Conservation (phyloP, 2,797 vertebrate genomes). For the Acrocephalus scirpaceus region DNA sequence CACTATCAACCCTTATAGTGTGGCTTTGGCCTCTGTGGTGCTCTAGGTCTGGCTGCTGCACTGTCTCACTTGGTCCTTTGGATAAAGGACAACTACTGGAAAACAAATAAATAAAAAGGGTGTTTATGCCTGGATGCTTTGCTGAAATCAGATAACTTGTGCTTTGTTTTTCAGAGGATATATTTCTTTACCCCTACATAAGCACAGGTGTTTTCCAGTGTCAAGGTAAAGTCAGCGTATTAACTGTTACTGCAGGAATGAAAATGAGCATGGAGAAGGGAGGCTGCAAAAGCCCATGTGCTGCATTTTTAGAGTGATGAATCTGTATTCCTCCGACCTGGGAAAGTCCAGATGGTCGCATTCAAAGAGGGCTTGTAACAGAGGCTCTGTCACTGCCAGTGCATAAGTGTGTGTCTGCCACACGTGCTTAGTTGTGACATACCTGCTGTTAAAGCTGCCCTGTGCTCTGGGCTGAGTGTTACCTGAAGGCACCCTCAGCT, state of each 20-base stretch:
- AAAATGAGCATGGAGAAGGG: background rate
- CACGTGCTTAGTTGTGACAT: background rate
- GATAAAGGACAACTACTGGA: background rate
- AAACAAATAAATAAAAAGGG: background rate
- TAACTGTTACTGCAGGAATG: background rate
- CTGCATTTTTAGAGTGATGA: background rate
- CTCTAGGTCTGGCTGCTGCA: background rate
- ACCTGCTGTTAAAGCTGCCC: background rate
- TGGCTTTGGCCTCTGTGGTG: background rate
- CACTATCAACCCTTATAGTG: accelerated
- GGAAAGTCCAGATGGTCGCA: background rate
- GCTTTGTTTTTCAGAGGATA: background rate
- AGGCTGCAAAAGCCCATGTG: background rate
- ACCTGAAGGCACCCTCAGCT: background rate
- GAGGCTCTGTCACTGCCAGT: background rate
- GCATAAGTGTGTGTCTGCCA: background rate
- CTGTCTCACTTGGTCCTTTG: background rate
- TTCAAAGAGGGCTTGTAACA: background rate
- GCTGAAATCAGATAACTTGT: background rate
- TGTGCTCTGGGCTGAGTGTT: background rate
- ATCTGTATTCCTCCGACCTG: background rate
- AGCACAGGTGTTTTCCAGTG: background rate
- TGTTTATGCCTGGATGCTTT: background rate
- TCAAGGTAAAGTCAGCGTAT: background rate
- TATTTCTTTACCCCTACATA: accelerated